Base-by-base conservation (phyloP, 2,888 invertebrate species). In the Scaptomyza parva region DNA sequence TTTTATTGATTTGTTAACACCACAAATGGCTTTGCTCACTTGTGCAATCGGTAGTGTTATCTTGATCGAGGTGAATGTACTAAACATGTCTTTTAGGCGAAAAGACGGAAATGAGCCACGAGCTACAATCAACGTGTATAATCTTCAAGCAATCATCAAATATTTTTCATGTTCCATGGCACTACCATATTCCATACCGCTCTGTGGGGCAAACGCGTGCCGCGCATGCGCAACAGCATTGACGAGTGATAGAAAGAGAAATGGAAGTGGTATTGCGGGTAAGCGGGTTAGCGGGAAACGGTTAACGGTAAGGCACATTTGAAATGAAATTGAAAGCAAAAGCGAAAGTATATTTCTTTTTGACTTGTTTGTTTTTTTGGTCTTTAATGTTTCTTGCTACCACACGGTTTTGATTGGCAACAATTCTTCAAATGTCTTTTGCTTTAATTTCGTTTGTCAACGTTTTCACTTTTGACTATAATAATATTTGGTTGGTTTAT, bases 301-400 rank as follows among this genome's bases (percentile, higher is more conserved):
- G 47, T n/a, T n/a, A 63, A 69, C 66, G 55, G 54, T 47, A 50
- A 78, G 63, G 63, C 64, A 69, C 76, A 71, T 75, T 82, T 84
- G 64, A 86, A 83, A 83, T 80, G 85, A 86, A 83, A 86, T 86
- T 86, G 87, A 83, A 83, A 83, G 81, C 87, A 80, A 80, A 86
- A 83, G 81, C 86, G 82, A 83, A 83, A 83, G 87, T 83, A 84
- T 84, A 84, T 84, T 83, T 83, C 62, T 86, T 81, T 81, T 60
- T 80, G 53, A 45, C 54, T 73, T 69, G 53, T 39, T 52, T 58
- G 50, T 37, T 40, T 18, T 22, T 58, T 37, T 17, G 35, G n/a
- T 53, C 53, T 39, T 55, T 8, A 7, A 39, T 53, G 48, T 47
- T 20, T 24, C 30, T 45, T 57, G 30, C 18, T 50, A 20, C 30